Percentiles rank a stretch among this genome's conserved stretches.
Evolutionary conservation across 2,888 invertebrate species (phyloP).

Genomic region (Clanis bilineata): DNA sequence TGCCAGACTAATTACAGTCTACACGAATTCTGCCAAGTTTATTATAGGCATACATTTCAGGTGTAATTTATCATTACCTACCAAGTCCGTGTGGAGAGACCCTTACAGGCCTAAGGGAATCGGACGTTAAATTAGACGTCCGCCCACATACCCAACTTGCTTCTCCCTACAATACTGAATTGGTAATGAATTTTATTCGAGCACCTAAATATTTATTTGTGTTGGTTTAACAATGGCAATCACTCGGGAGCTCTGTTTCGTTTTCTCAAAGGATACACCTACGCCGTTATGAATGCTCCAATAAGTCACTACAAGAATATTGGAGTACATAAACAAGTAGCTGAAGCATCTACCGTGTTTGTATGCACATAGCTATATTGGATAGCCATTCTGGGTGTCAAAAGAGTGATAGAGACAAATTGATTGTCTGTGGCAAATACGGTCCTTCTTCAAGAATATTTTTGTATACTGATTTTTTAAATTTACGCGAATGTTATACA

Average conservation of each 20-base stretch:
- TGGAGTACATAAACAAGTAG: neutral
- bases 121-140: constrained; percentile 24
- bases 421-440: too few species aligned
- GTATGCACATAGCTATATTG: too few species aligned
- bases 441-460: too few species aligned
- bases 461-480: too few species aligned
- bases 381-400: too few species aligned
- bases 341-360: too few species aligned
- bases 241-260: neutral
- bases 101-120: constrained; percentile 23
- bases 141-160: neutral
- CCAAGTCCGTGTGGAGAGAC: neutral
- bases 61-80: neutral
- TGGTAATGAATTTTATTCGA: constrained; percentile 20
- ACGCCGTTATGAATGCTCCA: neutral
- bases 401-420: too few species aligned
- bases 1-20: neutral
- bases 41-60: neutral
- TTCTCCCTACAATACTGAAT: neutral
- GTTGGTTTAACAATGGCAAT: neutral
- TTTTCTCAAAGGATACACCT: neutral
- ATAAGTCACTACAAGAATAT: neutral
- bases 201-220: constrained; percentile 10
- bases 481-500: too few species aligned
- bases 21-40: too few species aligned